phyloP scores from a whole-genome alignment of 2,888 invertebrate species.

The Lathronympha strigana region DNA sequence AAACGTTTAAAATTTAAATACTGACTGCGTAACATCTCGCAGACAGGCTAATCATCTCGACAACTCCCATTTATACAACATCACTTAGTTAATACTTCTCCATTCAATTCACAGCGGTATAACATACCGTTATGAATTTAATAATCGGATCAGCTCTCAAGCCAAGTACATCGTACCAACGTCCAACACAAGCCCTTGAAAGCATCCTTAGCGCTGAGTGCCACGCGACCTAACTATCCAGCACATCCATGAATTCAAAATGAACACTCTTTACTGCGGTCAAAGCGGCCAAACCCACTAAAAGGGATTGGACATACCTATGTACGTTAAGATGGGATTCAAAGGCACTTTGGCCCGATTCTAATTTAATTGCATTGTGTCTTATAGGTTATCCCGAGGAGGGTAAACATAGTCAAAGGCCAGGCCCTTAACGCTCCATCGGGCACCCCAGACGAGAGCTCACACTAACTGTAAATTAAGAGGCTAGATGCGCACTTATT shows the following conservation, averaged over 20 bases:
- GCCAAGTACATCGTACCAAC: background rate
- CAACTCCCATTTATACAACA: no score
- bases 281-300: conserved; percentile 17
- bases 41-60: no score
- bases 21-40: no score
- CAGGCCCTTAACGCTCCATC: conserved; percentile 44
- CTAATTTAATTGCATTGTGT: conserved; percentile 38
- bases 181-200: background rate
- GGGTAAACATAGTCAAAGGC: conserved; percentile 39
- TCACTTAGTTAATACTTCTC: no score
- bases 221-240: conserved; percentile 9
- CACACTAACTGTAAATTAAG: conserved; percentile 43
- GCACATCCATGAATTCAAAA: conserved; percentile 16
- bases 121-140: conserved; percentile 1
- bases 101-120: no score
- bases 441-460: conserved; percentile 42
- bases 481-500: conserved; percentile 21
- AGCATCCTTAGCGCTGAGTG: conserved; percentile 1
- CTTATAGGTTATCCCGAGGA: conserved; percentile 22
- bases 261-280: conserved; percentile 11
- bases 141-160: background rate
- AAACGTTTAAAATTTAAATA: no score
- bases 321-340: conserved; percentile 28
- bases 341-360: conserved; percentile 25
- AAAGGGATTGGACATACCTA: conserved; percentile 32